phyloP scores from a whole-genome alignment of 2,113 vertebrate genomes.

The Thalassarche chlororhynchos region DNA sequence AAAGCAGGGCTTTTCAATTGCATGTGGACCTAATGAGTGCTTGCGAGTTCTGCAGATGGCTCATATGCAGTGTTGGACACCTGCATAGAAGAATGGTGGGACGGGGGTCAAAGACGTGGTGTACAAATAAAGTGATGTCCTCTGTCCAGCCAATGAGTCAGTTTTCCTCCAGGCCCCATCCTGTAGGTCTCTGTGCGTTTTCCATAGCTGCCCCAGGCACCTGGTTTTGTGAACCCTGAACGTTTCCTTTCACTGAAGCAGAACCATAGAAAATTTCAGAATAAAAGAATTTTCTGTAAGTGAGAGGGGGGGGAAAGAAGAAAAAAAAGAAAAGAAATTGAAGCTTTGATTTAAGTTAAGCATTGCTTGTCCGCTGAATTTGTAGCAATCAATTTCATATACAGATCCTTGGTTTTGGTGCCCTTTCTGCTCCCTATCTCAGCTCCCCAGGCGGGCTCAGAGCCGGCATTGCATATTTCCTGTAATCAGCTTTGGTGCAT shows the following conservation, averaged over 20 bases:
- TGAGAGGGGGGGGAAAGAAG: rapidly evolving
- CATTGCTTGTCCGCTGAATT: background rate
- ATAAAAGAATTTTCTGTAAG: background rate
- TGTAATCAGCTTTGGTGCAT: background rate
- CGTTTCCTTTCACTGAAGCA: background rate
- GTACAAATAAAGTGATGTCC: background rate
- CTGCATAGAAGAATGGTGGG: background rate
- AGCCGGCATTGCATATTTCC: background rate
- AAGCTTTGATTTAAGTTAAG: background rate
- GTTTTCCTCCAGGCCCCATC: background rate
- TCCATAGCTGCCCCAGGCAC: background rate
- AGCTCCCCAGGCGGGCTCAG: background rate
- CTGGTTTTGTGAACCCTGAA: background rate
- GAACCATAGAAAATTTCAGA: background rate
- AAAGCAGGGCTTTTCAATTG: background rate
- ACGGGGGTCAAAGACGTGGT: background rate
- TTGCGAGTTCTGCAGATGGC: background rate
- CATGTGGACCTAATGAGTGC: background rate
- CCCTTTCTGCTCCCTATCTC: background rate
- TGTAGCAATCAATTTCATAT: background rate
- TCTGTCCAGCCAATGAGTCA: background rate
- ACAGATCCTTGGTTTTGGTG: background rate
- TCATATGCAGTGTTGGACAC: background rate
- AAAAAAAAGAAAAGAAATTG: background rate
- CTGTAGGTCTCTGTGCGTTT: background rate